Conservation (phyloP, 2,113 vertebrate genomes). For the Narcine bancroftii region DNA sequence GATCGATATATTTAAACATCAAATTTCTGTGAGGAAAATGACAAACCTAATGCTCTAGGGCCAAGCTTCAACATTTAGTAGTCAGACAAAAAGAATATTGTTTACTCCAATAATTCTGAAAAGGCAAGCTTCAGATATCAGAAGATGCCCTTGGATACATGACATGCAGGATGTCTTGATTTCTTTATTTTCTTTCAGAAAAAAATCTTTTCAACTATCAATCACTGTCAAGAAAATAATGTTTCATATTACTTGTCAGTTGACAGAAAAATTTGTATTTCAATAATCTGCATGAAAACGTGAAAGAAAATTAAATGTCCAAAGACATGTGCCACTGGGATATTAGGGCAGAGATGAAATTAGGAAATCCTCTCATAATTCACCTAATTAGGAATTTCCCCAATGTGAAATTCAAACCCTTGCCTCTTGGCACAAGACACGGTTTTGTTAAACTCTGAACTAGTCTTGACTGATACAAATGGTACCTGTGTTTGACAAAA, state of each 20-base stretch:
- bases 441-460: no score
- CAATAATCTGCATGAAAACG: neutral
- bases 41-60: neutral
- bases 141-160: neutral
- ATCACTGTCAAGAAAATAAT: neutral
- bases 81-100: neutral
- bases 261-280: neutral
- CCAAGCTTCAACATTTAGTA: neutral
- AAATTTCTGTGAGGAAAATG: neutral
- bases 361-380: conserved; percentile 15
- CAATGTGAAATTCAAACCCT: conserved; percentile 1
- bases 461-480: no score
- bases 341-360: neutral
- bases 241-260: neutral
- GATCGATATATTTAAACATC: neutral
- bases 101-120: neutral
- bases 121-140: neutral
- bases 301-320: conserved; percentile 2
- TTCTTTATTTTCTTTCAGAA: conserved; percentile 4
- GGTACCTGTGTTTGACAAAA: no score
- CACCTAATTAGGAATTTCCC: neutral
- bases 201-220: conserved; percentile 9
- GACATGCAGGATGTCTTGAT: neutral
- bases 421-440: neutral
- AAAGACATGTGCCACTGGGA: neutral